A percentile compares a stretch with the other conserved stretches of the same genome.
phyloP scores from a whole-genome alignment of 2,888 invertebrate species.

The Phymatocera aterrima region DNA sequence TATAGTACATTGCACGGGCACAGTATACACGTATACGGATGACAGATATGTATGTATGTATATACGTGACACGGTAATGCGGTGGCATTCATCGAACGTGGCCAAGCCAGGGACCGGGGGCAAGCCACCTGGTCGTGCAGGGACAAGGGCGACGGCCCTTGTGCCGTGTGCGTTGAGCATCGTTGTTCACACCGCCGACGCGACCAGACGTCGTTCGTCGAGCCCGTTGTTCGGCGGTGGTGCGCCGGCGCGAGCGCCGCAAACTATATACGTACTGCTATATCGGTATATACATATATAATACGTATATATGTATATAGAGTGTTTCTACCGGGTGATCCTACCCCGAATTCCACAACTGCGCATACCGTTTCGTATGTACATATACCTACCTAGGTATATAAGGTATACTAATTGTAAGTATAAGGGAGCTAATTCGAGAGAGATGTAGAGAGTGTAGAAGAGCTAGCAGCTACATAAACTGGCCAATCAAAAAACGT shows the following conservation, averaged over 20 bases:
- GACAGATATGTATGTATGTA: background rate
- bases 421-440: background rate
- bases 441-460: background rate
- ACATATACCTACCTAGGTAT: background rate
- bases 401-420: too few relatives aligned
- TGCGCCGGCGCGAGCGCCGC: slow-evolving; percentile 41
- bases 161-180: slow-evolving; percentile 43
- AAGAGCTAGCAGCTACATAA: background rate
- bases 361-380: slow-evolving; percentile 12
- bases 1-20: background rate
- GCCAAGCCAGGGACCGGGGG: background rate
- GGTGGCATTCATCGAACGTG: slow-evolving; percentile 36
- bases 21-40: background rate
- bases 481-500: slow-evolving; percentile 11
- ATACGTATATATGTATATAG: background rate
- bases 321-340: slow-evolving; percentile 17
- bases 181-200: slow-evolving; percentile 44
- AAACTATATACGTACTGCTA: background rate
- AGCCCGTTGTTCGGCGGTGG: slow-evolving; percentile 24
- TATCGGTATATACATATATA: background rate
- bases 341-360: slow-evolving; percentile 13
- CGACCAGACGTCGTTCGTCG: slow-evolving; percentile 38
- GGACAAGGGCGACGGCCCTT: slow-evolving; percentile 41
- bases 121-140: slow-evolving; percentile 40
- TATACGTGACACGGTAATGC: background rate